Evolutionary conservation across 1,140 invertebrate genomes (phyloP).

Genomic region (Euwallacea fornicatus): DNA sequence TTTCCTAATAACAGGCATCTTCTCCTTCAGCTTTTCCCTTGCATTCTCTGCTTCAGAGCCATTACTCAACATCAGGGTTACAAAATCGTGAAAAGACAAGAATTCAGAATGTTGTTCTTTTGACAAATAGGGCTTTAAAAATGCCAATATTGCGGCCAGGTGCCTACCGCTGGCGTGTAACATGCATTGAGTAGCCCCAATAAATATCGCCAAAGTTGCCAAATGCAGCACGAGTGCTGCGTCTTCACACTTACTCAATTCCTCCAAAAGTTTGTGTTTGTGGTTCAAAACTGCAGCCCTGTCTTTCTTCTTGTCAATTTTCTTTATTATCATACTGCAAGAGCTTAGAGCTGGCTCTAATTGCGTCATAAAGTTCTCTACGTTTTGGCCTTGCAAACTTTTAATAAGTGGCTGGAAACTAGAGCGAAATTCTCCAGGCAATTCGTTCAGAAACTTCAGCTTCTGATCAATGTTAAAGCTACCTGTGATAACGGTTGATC

Average conservation of each 20-base stretch:
- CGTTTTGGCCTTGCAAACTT: constrained; percentile 60
- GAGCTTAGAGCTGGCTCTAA: constrained; percentile 71
- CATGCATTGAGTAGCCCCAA: constrained; percentile 75
- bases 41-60: constrained; percentile 51
- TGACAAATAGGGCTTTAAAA: constrained; percentile 70
- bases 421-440: constrained; percentile 66
- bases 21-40: constrained; percentile 51
- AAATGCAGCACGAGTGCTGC: constrained; percentile 84
- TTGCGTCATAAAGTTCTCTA: constrained; percentile 77
- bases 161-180: constrained; percentile 90
- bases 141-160: constrained; percentile 76
- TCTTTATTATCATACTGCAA: constrained; percentile 83
- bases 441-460: constrained; percentile 67
- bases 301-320: constrained; percentile 87
- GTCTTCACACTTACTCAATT: constrained; percentile 73
- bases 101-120: constrained; percentile 65
- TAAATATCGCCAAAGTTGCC: constrained; percentile 78
- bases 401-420: constrained; percentile 65
- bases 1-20: constrained; percentile 49
- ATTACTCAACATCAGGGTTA: constrained; percentile 46
- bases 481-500: constrained; percentile 59
- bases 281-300: constrained; percentile 73
- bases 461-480: constrained; percentile 66
- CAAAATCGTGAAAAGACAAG: constrained; percentile 68
- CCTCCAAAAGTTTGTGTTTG: constrained; percentile 77